Percentiles rank a stretch among this genome's conserved stretches.
These are phyloP conservation scores for Bungarus multicinctus DNA, from an alignment of 2,113 vertebrate species.

Conservation along the genomic window DNA sequence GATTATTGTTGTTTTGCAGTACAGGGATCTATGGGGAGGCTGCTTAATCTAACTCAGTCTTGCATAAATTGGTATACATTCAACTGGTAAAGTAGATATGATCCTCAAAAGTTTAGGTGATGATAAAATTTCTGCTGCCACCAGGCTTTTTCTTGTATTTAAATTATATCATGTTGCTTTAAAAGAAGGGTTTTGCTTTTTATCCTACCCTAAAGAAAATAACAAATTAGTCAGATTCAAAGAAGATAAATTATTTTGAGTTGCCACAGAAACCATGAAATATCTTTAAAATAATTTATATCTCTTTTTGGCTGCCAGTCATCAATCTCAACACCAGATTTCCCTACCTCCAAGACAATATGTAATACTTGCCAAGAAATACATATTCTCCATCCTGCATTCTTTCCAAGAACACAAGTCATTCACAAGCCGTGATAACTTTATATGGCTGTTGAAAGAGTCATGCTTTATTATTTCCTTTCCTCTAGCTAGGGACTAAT, in stretches of 20 bases:
- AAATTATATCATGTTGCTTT: constrained; percentile 11
- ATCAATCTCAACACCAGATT: constrained; percentile 43
- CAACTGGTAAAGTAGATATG: background rate
- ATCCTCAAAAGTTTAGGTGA: background rate
- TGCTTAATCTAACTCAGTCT: background rate
- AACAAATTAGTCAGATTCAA: background rate
- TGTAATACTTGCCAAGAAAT: background rate
- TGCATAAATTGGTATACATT: background rate
- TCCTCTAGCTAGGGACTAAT: constrained; percentile 37
- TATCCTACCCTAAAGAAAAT: background rate
- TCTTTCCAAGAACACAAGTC: constrained; percentile 47
- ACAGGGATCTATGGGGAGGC: background rate
- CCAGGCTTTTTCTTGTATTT: background rate
- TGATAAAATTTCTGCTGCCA: background rate
- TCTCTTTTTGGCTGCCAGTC: constrained; percentile 26
- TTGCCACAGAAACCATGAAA: constrained; percentile 37
- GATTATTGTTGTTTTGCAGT: background rate
- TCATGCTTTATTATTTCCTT: constrained; percentile 55
- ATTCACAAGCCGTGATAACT: constrained; percentile 1
- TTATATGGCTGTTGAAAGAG: constrained; percentile 22
- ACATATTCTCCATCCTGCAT: constrained; percentile 25
- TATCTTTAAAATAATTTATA: background rate
- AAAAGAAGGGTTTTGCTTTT: background rate
- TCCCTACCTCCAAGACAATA: constrained; percentile 13
- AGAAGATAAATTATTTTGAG: constrained; percentile 28